Evolutionary conservation across 2,113 vertebrate species (phyloP).

Genomic region (Bos javanicus): DNA sequence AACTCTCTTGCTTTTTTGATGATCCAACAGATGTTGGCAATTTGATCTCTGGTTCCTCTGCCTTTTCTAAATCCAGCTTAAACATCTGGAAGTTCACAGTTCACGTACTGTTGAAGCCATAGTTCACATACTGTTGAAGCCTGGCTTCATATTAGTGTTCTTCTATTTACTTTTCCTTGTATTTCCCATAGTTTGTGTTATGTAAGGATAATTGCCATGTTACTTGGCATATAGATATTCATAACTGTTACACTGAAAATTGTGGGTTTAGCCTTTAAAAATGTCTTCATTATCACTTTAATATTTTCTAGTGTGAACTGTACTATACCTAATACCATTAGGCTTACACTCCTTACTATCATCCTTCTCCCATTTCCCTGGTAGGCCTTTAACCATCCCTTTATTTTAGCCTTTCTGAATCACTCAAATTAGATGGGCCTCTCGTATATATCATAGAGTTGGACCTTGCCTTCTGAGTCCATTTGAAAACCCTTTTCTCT

Average conservation of each 20-base stretch:
- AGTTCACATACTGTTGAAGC: neutral
- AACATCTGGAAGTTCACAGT: neutral
- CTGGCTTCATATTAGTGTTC: neutral
- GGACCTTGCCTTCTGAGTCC: neutral
- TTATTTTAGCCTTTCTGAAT: neutral
- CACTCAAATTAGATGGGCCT: neutral
- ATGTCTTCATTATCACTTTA: neutral
- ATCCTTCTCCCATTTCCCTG: neutral
- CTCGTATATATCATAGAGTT: neutral
- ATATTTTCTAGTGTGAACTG: neutral
- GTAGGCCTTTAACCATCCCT: neutral
- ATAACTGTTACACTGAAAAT: neutral
- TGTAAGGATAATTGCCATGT: neutral
- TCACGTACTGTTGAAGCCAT: neutral
- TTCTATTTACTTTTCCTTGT: neutral
- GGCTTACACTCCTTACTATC: neutral
- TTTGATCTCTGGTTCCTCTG: neutral
- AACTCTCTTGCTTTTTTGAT: neutral
- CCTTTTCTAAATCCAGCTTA: neutral
- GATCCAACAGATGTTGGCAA: neutral
- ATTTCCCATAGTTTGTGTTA: neutral
- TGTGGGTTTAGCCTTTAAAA: constrained; percentile 1
- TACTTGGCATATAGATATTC: neutral
- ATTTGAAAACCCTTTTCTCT: neutral
- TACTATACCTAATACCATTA: neutral